Evolutionary conservation across 2,113 vertebrate genomes (phyloP).

Genomic region (Pangasianodon hypophthalmus): DNA sequence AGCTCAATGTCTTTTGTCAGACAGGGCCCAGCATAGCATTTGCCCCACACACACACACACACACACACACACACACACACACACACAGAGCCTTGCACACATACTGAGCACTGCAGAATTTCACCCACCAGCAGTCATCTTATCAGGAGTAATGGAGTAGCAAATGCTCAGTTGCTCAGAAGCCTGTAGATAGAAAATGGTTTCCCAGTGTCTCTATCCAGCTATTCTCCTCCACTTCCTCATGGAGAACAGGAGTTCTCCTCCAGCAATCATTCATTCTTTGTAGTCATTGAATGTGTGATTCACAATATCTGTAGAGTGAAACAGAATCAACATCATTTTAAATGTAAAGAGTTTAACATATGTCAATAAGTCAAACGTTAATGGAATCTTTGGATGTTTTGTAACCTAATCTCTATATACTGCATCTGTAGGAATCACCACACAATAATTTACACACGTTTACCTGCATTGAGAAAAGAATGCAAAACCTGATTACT

Average conservation of each 20-base stretch:
- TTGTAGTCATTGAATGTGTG: background rate
- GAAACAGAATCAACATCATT: background rate
- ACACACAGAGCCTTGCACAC: constrained; percentile 15
- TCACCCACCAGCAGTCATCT: constrained; percentile 66
- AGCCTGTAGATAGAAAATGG: constrained; percentile 43
- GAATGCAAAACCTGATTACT: background rate
- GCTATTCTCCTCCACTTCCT: background rate
- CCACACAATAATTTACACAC: background rate
- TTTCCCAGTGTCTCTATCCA: constrained; percentile 13
- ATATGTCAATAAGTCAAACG: background rate
- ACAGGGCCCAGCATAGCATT: background rate
- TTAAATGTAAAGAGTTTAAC: background rate
- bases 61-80: background rate
- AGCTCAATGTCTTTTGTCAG: constrained; percentile 9
- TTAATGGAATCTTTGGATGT: background rate
- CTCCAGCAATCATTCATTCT: background rate
- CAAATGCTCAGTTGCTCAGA: constrained; percentile 64
- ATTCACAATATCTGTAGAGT: background rate
- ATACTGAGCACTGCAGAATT: constrained; percentile 55
- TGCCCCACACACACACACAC: background rate
- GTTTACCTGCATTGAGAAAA: background rate
- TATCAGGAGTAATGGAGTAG: constrained; percentile 69
- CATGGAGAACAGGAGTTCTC: constrained; percentile 22
- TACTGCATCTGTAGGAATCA: background rate
- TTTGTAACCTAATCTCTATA: background rate